phyloP scores from a whole-genome alignment of 2,113 vertebrate genomes.

The Microtus richardsoni region DNA sequence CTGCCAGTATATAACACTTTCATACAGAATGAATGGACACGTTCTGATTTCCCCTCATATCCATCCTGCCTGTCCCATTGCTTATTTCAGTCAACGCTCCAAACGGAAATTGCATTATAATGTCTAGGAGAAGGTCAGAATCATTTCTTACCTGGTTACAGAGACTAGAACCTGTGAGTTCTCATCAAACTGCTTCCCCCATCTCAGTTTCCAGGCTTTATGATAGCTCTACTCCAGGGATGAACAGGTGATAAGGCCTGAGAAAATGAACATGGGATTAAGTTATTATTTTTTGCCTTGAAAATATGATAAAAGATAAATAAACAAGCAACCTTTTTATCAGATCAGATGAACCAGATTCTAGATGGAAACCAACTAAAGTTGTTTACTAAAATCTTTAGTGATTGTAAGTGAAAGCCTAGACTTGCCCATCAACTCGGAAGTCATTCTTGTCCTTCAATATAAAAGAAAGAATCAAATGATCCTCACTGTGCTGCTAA shows the following conservation, averaged over 20 bases:
- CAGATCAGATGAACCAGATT: not conserved
- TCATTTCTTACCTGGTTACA: not conserved
- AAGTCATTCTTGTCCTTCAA: not conserved
- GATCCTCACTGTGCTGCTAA: not conserved
- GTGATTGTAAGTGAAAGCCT: not conserved
- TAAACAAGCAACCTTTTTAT: not conserved
- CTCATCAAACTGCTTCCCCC: not conserved
- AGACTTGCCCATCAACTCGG: not conserved
- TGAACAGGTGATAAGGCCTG: not conserved
- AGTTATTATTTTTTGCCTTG: not conserved
- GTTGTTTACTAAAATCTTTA: not conserved
- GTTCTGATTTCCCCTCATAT: rapidly evolving
- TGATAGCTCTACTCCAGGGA: not conserved
- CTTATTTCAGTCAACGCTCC: not conserved
- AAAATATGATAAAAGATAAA: not conserved
- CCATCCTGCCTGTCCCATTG: not conserved
- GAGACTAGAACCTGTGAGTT: not conserved
- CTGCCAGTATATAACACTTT: not conserved
- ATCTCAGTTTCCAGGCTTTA: not conserved
- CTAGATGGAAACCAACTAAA: not conserved
- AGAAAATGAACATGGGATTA: not conserved
- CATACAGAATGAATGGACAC: not conserved
- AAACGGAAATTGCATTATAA: not conserved
- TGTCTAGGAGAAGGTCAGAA: not conserved
- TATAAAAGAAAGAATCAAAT: not conserved